Evolutionary conservation across 2,797 vertebrate species (phyloP).

Genomic region (Danionella dracula): DNA sequence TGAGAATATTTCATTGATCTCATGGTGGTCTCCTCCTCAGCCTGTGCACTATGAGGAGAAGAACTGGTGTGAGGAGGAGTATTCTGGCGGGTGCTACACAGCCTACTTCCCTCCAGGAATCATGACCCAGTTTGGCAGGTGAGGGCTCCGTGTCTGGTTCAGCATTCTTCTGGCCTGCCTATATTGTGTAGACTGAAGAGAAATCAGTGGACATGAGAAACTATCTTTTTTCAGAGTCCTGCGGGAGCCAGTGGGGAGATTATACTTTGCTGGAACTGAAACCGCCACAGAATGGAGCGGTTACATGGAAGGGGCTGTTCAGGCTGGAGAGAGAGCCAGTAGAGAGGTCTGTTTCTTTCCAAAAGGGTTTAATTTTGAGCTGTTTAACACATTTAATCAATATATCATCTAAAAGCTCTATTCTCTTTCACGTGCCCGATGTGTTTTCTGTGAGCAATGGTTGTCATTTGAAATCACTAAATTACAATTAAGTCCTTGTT

Average conservation of each 20-base stretch:
- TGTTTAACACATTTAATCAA: too few species aligned
- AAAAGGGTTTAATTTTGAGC: neutral
- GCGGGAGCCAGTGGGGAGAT: slow-evolving; percentile 78
- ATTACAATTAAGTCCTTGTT: too few species aligned
- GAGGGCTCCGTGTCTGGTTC: slow-evolving; percentile 36
- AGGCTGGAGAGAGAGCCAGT: slow-evolving; percentile 91
- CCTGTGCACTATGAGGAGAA: slow-evolving; percentile 97
- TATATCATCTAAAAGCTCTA: too few species aligned
- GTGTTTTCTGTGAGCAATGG: too few species aligned
- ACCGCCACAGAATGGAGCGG: slow-evolving; percentile 95
- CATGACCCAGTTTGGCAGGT: slow-evolving; percentile 93
- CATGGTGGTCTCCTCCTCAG: slow-evolving; percentile 59
- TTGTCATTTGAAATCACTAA: too few species aligned
- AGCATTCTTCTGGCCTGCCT: neutral
- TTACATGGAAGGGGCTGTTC: slow-evolving; percentile 95
- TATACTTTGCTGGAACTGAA: slow-evolving; percentile 94
- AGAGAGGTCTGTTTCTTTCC: slow-evolving; percentile 78
- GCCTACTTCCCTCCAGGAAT: slow-evolving; percentile 91
- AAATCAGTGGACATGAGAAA: neutral
- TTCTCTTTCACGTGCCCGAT: too few species aligned
- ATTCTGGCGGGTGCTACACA: slow-evolving; percentile 95
- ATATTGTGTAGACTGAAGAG: neutral
- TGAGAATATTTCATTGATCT: neutral
- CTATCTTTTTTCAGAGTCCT: slow-evolving; percentile 72
- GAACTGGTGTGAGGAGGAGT: slow-evolving; percentile 98